A percentile compares a stretch with the other conserved stretches of the same genome.
phyloP scores from a whole-genome alignment of 1,140 invertebrate species.

The Trichonephila clavata region DNA sequence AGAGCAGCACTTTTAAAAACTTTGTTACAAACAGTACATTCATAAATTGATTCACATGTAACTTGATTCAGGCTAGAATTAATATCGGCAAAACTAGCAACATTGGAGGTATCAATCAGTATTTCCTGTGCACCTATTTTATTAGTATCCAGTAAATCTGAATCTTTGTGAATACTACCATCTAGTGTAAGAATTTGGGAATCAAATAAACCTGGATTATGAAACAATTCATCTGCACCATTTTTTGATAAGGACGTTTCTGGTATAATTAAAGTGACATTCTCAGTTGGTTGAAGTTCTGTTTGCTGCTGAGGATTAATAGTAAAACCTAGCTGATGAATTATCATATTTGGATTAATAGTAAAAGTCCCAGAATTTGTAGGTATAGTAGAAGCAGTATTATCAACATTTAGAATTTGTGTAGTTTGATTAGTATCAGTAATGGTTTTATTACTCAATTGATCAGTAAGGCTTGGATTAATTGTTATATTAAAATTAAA shows the following conservation, averaged over 20 bases:
- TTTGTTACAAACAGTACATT: constrained; percentile 58
- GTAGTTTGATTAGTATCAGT: constrained; percentile 52
- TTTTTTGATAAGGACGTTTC: constrained; percentile 36
- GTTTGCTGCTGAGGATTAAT: constrained; percentile 59
- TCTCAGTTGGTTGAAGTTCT: constrained; percentile 53
- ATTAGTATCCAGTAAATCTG: background rate
- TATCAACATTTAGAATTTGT: constrained; percentile 59
- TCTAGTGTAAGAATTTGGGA: constrained; percentile 50
- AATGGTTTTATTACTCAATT: background rate
- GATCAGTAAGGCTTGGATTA: constrained; percentile 66
- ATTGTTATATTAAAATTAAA: constrained; percentile 82
- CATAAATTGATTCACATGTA: background rate
- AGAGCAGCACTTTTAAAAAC: constrained; percentile 54
- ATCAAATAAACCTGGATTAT: constrained; percentile 44
- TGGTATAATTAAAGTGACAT: constrained; percentile 60
- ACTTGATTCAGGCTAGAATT: constrained; percentile 17
- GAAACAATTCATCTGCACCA: background rate
- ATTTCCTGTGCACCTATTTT: constrained; percentile 29
- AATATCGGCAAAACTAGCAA: constrained; percentile 8
- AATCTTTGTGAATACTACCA: background rate
- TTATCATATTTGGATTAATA: constrained; percentile 74
- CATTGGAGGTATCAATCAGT: background rate
- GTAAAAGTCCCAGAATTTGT: constrained; percentile 48
- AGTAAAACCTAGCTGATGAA: constrained; percentile 50
- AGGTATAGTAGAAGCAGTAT: constrained; percentile 6